Base-by-base conservation (phyloP, 2,113 vertebrate species). In the Caloenas nicobarica region DNA sequence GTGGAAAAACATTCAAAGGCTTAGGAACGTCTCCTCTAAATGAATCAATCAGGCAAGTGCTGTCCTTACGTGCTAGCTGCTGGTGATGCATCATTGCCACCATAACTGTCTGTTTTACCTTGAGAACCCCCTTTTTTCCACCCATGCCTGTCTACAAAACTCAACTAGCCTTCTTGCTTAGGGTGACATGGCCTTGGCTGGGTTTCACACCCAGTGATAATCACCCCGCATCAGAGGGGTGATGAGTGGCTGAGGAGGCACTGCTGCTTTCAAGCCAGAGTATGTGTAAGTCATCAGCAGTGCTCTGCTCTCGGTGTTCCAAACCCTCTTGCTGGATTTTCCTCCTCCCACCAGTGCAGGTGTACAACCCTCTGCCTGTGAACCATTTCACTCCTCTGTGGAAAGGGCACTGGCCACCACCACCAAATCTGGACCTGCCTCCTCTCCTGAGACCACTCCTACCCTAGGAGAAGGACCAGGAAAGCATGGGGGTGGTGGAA, bases 211-310 rank as follows among this genome's bases (percentile, higher is more conserved):
- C 51, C 2, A 10, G 14, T 77, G 62, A 28, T 25, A 65, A 4
- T 53, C 0, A 0, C 23, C 16, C 42, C 0, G 0, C 23, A 33
- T 31, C 28, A 54, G 31, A 70, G 22, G 22, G n/a, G 5, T 1
- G 2, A 33, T 11, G 5, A 6, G 26, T 62, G 48, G 19, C 61
- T 0, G 1, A 46, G 40, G 14, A 10, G 31, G 7, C 4, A 18
- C 57, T 74, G 21, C 33, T 60, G 44, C 18, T 69, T 81, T 73
- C 36, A 73, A 68, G 15, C 28, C 40, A 80, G n/a, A 79, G 21
- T 33, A n/a, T 3, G 3, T 4, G 53, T 56, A 56, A 64, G 53
- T 18, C 7, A 25, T 13, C 13, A 40, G 53, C 2, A 0, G 13
- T 42, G 73, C 31, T 92, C 48, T 65, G 31, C 28, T 71, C 48